These are phyloP conservation scores for Esperia sulphurella DNA, from an alignment of 2,888 invertebrate species.

Conservation along the genomic window DNA sequence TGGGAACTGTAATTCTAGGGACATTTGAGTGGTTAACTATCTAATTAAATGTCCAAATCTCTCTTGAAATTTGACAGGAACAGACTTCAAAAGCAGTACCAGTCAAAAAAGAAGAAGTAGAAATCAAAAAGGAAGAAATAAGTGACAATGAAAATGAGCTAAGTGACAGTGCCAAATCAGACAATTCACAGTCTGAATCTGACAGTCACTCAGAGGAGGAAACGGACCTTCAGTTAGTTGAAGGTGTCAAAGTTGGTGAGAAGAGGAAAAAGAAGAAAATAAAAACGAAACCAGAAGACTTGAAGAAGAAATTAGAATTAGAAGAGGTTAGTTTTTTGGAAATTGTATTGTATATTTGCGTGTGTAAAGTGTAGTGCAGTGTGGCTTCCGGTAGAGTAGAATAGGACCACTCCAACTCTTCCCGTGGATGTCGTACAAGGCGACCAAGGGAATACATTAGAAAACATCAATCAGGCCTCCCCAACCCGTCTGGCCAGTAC, in stretches of 20 bases:
- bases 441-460: too few relatives aligned
- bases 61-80: constrained; percentile 10
- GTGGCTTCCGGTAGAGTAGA: too few relatives aligned
- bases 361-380: too few relatives aligned
- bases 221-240: constrained; percentile 51
- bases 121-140: constrained; percentile 36
- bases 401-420: too few relatives aligned
- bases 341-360: too few relatives aligned
- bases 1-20: too few relatives aligned
- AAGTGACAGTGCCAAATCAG: constrained; percentile 15
- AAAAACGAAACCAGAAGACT: constrained; percentile 62
- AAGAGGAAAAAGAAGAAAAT: constrained; percentile 57
- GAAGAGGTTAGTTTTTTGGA: constrained; percentile 50
- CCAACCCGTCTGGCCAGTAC: too few relatives aligned
- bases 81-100: constrained; percentile 15
- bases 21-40: too few relatives aligned
- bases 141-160: constrained; percentile 39
- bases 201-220: constrained; percentile 17
- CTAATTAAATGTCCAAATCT: too few relatives aligned
- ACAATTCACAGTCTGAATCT: constrained; percentile 16
- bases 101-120: constrained; percentile 32
- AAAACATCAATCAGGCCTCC: too few relatives aligned
- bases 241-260: constrained; percentile 59
- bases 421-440: too few relatives aligned
- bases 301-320: constrained; percentile 66